A percentile compares a stretch with the other conserved stretches of the same genome.
phyloP scores from a whole-genome alignment of 2,113 vertebrate species.

The Dipodomys spectabilis region DNA sequence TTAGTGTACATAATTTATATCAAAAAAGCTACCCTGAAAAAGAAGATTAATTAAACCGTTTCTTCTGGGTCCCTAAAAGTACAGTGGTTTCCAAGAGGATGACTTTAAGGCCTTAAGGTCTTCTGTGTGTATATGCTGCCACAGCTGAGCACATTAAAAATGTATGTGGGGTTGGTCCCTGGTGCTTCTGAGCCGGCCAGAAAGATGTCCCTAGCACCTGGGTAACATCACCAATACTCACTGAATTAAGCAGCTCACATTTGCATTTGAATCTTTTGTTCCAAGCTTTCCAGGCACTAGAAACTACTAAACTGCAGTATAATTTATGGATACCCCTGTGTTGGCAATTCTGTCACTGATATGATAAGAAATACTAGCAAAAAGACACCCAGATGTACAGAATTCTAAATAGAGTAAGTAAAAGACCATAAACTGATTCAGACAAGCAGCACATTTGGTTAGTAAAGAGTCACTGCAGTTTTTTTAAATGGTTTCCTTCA shows the following conservation, averaged over 20 bases:
- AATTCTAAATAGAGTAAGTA: constrained; percentile 84
- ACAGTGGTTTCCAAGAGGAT: constrained; percentile 84
- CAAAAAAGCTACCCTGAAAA: constrained; percentile 84
- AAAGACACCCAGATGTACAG: constrained; percentile 82
- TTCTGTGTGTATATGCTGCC: constrained; percentile 86
- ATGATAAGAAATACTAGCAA: constrained; percentile 78
- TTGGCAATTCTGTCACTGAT: constrained; percentile 86
- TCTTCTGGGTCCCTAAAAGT: constrained; percentile 87
- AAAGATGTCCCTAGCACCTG: constrained; percentile 88
- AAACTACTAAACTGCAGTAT: constrained; percentile 83
- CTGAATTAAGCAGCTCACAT: constrained; percentile 87
- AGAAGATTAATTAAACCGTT: constrained; percentile 90
- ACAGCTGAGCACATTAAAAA: constrained; percentile 91
- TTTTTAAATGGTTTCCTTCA: constrained; percentile 8
- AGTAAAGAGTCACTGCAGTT: constrained; percentile 67
- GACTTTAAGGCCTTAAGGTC: constrained; percentile 87
- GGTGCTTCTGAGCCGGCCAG: constrained; percentile 85
- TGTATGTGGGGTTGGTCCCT: constrained; percentile 87
- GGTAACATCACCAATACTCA: constrained; percentile 88
- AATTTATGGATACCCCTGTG: constrained; percentile 88
- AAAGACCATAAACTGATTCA: constrained; percentile 80
- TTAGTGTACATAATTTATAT: constrained; percentile 91
- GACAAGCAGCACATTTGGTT: constrained; percentile 80
- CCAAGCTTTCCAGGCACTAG: constrained; percentile 80
- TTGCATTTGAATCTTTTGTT: constrained; percentile 89